Evolutionary conservation across 1,140 invertebrate genomes (phyloP).

Genomic region (Saccostrea echinata): DNA sequence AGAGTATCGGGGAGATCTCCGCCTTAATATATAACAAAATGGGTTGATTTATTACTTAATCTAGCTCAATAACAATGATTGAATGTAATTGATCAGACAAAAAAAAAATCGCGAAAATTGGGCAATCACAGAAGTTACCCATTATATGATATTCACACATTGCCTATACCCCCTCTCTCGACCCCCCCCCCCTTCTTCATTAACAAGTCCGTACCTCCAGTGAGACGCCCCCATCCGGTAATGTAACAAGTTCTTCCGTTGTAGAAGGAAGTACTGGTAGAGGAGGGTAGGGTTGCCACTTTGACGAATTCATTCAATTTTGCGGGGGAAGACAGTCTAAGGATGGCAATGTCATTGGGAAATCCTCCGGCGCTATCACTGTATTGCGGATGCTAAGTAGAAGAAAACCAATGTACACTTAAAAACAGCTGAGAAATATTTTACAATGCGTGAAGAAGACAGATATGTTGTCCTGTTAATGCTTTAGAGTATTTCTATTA

Average conservation of each 20-base stretch:
- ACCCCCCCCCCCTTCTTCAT: too few relatives aligned
- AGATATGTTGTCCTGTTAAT: too few relatives aligned
- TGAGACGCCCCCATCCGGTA: slow-evolving; percentile 50
- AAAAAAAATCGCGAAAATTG: too few relatives aligned
- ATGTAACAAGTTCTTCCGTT: slow-evolving; percentile 45
- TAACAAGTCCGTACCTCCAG: neutral
- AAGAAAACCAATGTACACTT: too few relatives aligned
- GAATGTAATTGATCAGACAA: too few relatives aligned
- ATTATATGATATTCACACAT: too few relatives aligned
- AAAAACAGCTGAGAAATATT: too few relatives aligned
- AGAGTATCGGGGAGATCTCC: slow-evolving; percentile 31
- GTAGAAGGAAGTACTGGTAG: slow-evolving; percentile 14
- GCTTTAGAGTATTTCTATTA: too few relatives aligned
- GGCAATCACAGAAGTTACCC: too few relatives aligned
- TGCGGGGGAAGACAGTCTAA: slow-evolving; percentile 1
- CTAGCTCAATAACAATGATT: too few relatives aligned
- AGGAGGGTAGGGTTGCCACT: neutral
- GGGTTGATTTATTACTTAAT: neutral
- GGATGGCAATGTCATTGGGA: slow-evolving; percentile 53
- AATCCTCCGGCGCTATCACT: slow-evolving; percentile 37
- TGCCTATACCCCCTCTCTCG: too few relatives aligned
- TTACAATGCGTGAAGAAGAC: too few relatives aligned
- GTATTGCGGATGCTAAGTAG: slow-evolving; percentile 47
- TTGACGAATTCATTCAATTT: slow-evolving; percentile 1
- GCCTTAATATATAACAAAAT: neutral